phyloP scores from a whole-genome alignment of 2,113 vertebrate genomes.

The Cryptomyrus ogoouensis region DNA sequence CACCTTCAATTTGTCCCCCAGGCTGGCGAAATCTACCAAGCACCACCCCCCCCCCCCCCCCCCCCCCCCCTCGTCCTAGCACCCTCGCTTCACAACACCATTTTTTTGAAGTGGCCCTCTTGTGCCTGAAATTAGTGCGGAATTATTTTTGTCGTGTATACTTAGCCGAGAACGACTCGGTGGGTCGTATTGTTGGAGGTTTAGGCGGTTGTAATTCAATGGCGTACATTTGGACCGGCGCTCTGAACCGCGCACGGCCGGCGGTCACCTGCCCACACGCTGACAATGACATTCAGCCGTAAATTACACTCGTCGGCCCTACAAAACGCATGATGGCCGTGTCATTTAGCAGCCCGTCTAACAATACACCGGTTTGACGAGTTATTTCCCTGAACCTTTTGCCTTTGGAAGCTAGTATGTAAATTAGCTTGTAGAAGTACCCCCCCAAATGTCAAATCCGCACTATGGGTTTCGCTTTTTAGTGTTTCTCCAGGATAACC shows the following conservation, averaged over 20 bases:
- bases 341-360: not conserved
- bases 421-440: not conserved
- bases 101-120: constrained; percentile 9
- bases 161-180: not conserved
- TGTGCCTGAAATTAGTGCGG: not conserved
- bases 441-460: not conserved
- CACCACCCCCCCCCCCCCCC: too few species aligned
- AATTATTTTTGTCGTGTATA: not conserved
- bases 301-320: not conserved
- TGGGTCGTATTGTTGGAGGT: not conserved
- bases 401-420: not conserved
- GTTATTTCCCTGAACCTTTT: not conserved
- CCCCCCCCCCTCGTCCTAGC: not conserved
- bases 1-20: not conserved
- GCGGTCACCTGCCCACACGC: constrained; percentile 38
- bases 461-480: not conserved
- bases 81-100: constrained; percentile 41
- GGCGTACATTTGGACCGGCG: constrained; percentile 18
- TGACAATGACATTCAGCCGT: constrained; percentile 3
- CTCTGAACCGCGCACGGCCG: constrained; percentile 28
- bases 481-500: not conserved
- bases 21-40: not conserved
- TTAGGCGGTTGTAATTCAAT: not conserved
- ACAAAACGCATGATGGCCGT: not conserved
- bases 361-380: not conserved